Conservation (phyloP, 2,888 invertebrate genomes). For the Rotaria socialis region DNA sequence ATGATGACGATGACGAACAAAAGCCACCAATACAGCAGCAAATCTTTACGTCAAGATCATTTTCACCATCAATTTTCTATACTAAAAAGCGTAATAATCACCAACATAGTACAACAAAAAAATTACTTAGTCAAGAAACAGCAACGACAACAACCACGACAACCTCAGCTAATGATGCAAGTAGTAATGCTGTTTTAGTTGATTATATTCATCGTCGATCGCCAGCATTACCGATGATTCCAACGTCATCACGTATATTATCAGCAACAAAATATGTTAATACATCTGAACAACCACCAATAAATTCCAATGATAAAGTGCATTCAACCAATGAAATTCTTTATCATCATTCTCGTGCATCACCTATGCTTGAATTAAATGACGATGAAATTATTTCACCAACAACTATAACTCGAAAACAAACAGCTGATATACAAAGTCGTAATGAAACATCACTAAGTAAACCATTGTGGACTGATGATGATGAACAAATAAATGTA, state of each 20-base stretch:
- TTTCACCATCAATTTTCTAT: slow-evolving; percentile 11
- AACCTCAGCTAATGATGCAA: not conserved
- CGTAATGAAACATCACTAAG: slow-evolving; percentile 33
- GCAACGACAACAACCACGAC: not conserved
- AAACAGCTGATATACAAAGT: slow-evolving; percentile 20
- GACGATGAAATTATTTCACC: not conserved
- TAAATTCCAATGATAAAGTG: not conserved
- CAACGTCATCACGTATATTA: not conserved
- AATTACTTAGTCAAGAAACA: not conserved
- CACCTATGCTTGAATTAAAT: not conserved
- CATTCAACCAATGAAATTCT: not conserved
- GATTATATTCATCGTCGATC: slow-evolving; percentile 11
- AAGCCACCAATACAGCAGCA: not conserved
- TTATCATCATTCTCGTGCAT: not conserved
- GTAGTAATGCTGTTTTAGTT: not conserved
- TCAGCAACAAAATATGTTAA: not conserved
- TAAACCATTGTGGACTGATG: slow-evolving; percentile 3
- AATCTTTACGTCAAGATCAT: not conserved
- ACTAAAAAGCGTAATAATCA: not conserved
- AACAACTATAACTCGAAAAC: not conserved
- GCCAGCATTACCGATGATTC: not conserved
- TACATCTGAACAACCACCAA: no score
- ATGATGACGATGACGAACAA: slow-evolving; percentile 38
- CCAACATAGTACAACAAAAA: not conserved
- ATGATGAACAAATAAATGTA: slow-evolving; percentile 18